A percentile compares a stretch with the other conserved stretches of the same genome.
Evolutionary conservation across 2,888 invertebrate genomes (phyloP).

Genomic region (Polymixis flavicincta): DNA sequence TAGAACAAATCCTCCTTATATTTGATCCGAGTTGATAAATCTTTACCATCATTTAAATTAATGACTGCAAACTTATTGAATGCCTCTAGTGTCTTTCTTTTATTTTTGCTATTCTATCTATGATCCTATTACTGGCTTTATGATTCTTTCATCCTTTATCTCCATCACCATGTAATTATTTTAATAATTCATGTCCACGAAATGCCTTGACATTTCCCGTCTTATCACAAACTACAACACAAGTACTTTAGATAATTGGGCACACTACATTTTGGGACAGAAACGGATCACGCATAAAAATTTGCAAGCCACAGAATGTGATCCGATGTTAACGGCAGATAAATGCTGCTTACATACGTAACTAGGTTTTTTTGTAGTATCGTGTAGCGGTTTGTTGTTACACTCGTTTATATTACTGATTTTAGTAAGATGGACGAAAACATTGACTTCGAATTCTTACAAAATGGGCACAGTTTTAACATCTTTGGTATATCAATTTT

Average conservation of each 20-base stretch:
- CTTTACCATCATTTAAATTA: not conserved
- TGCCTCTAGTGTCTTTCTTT: too few species aligned
- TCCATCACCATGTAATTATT: not conserved
- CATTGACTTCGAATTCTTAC: too few species aligned
- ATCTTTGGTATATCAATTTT: not conserved
- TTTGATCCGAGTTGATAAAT: not conserved
- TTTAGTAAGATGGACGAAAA: constrained; percentile 5
- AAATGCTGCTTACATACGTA: constrained; percentile 62
- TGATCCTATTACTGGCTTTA: not conserved
- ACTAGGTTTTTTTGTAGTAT: constrained; percentile 53
- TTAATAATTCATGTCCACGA: not conserved
- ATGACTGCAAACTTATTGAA: not conserved
- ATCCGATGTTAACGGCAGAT: constrained; percentile 78
- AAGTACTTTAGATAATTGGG: constrained; percentile 45
- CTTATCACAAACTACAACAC: constrained; percentile 1
- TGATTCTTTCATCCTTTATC: not conserved
- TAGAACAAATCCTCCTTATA: too few species aligned
- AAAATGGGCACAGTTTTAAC: not conserved
- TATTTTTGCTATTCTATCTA: not conserved
- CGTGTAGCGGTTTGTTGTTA: constrained; percentile 44
- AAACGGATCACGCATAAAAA: constrained; percentile 66
- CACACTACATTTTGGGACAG: constrained; percentile 28
- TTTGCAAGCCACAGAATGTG: constrained; percentile 76
- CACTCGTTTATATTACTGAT: constrained; percentile 1
- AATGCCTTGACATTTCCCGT: constrained; percentile 41